Evolutionary conservation across 2,888 invertebrate species (phyloP).

Genomic region (Tachina fera): DNA sequence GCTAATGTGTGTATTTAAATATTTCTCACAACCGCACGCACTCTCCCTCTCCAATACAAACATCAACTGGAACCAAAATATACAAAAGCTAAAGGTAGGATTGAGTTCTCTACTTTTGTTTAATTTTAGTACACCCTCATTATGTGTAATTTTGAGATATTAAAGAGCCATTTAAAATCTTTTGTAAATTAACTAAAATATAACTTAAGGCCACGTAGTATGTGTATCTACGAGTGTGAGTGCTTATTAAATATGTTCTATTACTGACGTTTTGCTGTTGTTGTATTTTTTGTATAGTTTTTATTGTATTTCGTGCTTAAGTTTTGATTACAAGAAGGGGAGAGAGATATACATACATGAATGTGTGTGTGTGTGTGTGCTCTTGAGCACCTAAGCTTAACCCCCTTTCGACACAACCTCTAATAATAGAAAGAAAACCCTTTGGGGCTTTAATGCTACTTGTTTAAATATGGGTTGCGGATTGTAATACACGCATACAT

Average conservation of each 20-base stretch:
- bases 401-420: slow-evolving; percentile 59
- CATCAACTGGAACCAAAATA: slow-evolving; percentile 7
- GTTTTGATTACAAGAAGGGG: neutral
- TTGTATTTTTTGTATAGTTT: slow-evolving; percentile 11
- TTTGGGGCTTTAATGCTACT: slow-evolving; percentile 56
- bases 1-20: slow-evolving; percentile 60
- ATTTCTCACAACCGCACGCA: slow-evolving; percentile 31
- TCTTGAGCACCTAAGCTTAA: slow-evolving; percentile 38
- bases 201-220: slow-evolving; percentile 54
- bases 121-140: slow-evolving; percentile 65
- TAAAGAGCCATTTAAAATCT: slow-evolving; percentile 69
- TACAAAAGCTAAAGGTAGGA: neutral
- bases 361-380: neutral
- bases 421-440: slow-evolving; percentile 56
- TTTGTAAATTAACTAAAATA: slow-evolving; percentile 69
- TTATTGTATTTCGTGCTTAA: slow-evolving; percentile 34
- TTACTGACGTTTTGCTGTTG: neutral
- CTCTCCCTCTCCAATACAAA: slow-evolving; percentile 9
- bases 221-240: neutral
- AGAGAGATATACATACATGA: neutral
- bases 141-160: slow-evolving; percentile 69
- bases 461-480: slow-evolving; percentile 53
- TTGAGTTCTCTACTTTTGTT: slow-evolving; percentile 53
- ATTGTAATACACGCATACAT: slow-evolving; percentile 6
- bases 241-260: slow-evolving; percentile 24